Base-by-base conservation (phyloP, 2,888 invertebrate species). In the Lobophora halterata region DNA sequence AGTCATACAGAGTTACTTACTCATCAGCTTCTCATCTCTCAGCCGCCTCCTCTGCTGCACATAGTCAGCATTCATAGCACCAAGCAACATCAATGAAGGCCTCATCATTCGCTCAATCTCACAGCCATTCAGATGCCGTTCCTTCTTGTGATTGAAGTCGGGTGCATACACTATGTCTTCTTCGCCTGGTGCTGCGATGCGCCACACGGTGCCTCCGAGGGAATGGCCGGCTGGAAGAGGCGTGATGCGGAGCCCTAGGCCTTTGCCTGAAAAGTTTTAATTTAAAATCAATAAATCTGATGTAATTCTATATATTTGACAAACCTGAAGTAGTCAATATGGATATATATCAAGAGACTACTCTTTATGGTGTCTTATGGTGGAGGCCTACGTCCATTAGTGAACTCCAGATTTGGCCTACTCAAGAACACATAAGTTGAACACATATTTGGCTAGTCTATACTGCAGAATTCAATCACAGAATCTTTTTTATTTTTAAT, bases 81-180 rank as follows among this genome's bases (percentile, higher is more conserved):
- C 99, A 0, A 97, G 96, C 51, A 99, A 95, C 45, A 99, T 88
- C 5, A 99, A 82, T 0, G 98, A 97, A 0, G 99, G 99, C 32
- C 99, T 89, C 73, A 94, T 94, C 5, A 99, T 87, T 51, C 92
- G 92, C 64, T 97, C 98, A 32, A 99, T 86, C 66, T 97, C 96
- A 74, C 98, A 98, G 0, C 98, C 97, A 68, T 98, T 98, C 19
- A 99, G 89, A 89, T 99, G 98, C 20, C 99, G 87, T 69, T 99
- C 99, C 72, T 99, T 99, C 70, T 99, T 99, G 77, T 99, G 99
- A 80, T 99, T 99, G 70, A 97, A 99, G 72, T 99, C 99, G 0
- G 97, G 95, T 0, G 98, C 99, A 77, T 99, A 99, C 1, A 99
- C 93, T 49, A 99, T 98, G 65, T 99, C 99, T 78, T 99, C 99